Base-by-base conservation (phyloP, 2,797 vertebrate species). In the Platalea minor region DNA sequence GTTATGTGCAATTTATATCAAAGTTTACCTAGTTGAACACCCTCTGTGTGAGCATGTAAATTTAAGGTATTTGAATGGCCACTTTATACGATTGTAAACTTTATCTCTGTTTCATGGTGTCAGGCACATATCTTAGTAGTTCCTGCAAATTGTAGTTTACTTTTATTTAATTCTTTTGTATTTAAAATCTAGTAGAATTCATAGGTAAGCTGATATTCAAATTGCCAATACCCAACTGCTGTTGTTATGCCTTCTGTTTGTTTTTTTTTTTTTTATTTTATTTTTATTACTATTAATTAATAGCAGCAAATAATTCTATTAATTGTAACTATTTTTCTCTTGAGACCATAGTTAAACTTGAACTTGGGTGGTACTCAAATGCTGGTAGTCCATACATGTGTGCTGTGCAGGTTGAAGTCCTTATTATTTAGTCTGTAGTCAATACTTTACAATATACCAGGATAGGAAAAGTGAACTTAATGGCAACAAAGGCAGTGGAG, bases 321-420 rank as follows among this genome's bases (percentile, higher is more conserved):
- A 37, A 59, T 70, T 48, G 1, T 11, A 56, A 33, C 2, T 28
- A 33, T 64, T 65, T 91, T 81, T 63, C 24, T 63, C 9, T 53
- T 80, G 37, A 84, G 6, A 16, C 3, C 65, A 3, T 45, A 64
- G 7, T 64, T 83, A 31, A 15, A 33, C 37, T 75, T 51, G 3
- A 84, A 63, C 5, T 53, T 28, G 5, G 1, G 5, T 59, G 6
- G 43, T 43, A 77, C 17, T 76, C 17, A 45, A 29, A 29, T 39
- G 4, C 8, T 53, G 6, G 5, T 35, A 67, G 26, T 35, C 11
- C 31, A 7, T 51, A 28, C 2, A 45, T 0, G 1, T 31, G 2
- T 13, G 15, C 10, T 59, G 17, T 39, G 10, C 8, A 17, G 8
- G 5, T 37, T 54, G 10, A 72, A 46, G 24, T 35, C 6, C 3